phyloP scores from a whole-genome alignment of 2,113 vertebrate genomes.

The Paraplagusia blochii region DNA sequence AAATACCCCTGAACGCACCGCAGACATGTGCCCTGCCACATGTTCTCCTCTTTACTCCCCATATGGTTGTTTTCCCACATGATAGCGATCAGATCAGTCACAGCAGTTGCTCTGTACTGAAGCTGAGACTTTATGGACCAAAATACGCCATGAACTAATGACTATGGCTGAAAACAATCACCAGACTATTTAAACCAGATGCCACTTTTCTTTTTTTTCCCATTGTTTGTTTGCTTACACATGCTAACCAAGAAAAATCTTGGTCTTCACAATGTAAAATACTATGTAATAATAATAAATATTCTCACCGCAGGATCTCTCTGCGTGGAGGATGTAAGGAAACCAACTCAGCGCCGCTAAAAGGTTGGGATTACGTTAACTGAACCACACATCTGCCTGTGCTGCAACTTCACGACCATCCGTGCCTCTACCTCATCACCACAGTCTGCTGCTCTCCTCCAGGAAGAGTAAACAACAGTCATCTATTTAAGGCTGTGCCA shows the following conservation, averaged over 20 bases:
- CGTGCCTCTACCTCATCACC: conserved; percentile 32
- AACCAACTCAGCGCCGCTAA: too few relatives aligned
- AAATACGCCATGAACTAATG: not conserved
- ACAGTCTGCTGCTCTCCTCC: conserved; percentile 42
- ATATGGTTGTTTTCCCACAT: conserved; percentile 30
- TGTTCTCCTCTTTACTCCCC: conserved; percentile 23
- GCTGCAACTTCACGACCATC: conserved; percentile 8
- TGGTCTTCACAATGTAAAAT: too few relatives aligned
- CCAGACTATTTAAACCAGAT: not conserved
- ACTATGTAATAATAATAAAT: too few relatives aligned
- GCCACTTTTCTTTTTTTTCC: too few relatives aligned
- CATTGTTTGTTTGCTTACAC: not conserved
- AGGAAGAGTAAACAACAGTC: conserved; percentile 60
- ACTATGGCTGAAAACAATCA: not conserved
- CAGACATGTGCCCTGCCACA: conserved; percentile 25
- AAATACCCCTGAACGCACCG: conserved; percentile 16
- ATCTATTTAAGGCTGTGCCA: conserved; percentile 71
- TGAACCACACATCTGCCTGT: not conserved
- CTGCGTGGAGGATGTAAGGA: too few relatives aligned
- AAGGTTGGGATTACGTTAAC: not conserved
- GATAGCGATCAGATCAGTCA: conserved; percentile 9
- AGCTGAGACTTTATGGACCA: not conserved
- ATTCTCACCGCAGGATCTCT: too few relatives aligned
- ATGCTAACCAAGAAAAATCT: not conserved
- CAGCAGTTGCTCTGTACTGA: not conserved